A percentile compares a stretch with the other conserved stretches of the same genome.
Conservation (phyloP, 2,797 vertebrate genomes). For the Oryzias dopingdopingensis region DNA sequence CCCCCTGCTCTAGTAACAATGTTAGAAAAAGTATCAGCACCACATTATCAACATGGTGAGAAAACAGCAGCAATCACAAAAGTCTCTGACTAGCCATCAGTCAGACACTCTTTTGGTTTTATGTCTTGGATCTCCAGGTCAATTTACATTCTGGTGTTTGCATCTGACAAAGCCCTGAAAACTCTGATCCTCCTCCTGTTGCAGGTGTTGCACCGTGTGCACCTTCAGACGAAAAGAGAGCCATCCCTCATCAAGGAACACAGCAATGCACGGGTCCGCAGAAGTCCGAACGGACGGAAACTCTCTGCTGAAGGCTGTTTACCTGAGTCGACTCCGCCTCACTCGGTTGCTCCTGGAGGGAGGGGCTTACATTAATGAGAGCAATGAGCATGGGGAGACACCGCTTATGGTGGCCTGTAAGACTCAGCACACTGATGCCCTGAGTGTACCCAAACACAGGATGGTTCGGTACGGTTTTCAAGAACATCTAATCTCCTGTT, state of each 20-base stretch:
- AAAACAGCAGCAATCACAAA: too few relatives aligned
- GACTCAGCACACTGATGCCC: constrained; percentile 79
- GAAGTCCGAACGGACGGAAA: constrained; percentile 65
- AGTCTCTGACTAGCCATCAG: too few relatives aligned
- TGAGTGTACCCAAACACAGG: constrained; percentile 82
- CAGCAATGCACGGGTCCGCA: constrained; percentile 41
- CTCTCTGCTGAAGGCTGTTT: constrained; percentile 87
- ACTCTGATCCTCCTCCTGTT: constrained; percentile 10
- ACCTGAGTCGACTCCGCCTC: constrained; percentile 85
- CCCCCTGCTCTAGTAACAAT: too few relatives aligned
- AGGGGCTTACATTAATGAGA: constrained; percentile 90
- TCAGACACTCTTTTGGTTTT: too few relatives aligned
- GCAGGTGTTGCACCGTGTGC: constrained; percentile 11
- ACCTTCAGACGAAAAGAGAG: constrained; percentile 6
- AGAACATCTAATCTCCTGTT: background rate
- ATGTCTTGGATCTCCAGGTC: too few relatives aligned
- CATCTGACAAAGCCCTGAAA: too few relatives aligned
- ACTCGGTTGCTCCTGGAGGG: constrained; percentile 88
- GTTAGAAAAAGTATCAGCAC: too few relatives aligned
- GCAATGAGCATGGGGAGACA: constrained; percentile 87
- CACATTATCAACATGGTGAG: too few relatives aligned
- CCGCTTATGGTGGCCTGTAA: constrained; percentile 89
- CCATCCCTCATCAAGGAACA: constrained; percentile 1
- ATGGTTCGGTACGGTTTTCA: constrained; percentile 80
- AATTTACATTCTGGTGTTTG: too few relatives aligned